A percentile compares a stretch with the other conserved stretches of the same genome.
These are phyloP conservation scores for Acrossocheilus fasciatus DNA, from an alignment of 2,797 vertebrate species.

Conservation along the genomic window DNA sequence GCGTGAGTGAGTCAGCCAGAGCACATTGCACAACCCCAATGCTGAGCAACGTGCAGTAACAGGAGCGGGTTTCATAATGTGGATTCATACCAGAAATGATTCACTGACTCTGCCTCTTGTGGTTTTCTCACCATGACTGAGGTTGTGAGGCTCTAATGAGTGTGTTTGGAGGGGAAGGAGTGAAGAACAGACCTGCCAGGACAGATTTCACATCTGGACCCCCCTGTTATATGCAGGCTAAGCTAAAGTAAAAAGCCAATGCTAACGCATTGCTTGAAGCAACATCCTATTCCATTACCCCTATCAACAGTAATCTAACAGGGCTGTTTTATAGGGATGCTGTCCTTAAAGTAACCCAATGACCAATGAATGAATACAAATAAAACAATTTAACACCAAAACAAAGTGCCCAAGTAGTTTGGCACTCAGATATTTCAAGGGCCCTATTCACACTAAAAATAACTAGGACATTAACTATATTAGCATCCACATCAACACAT, in stretches of 20 bases:
- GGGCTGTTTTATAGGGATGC: neutral
- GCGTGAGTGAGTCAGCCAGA: constrained; percentile 17
- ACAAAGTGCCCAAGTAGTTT: neutral
- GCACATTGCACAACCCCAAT: constrained; percentile 51
- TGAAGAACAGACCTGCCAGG: constrained; percentile 48
- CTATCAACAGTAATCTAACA: neutral
- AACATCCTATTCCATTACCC: neutral
- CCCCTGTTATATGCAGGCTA: neutral
- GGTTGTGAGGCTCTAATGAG: constrained; percentile 22
- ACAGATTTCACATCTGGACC: constrained; percentile 51
- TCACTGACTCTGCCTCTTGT: constrained; percentile 48
- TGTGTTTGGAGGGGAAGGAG: constrained; percentile 47
- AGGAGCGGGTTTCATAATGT: constrained; percentile 59
- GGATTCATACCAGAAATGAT: constrained; percentile 59
- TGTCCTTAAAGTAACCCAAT: neutral
- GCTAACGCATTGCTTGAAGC: constrained; percentile 6
- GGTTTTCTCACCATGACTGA: constrained; percentile 45
- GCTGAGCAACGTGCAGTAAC: constrained; percentile 52
- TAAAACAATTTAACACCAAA: neutral
- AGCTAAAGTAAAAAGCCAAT: constrained; percentile 6
- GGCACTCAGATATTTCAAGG: neutral
- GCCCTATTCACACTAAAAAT: neutral
- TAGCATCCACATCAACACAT: neutral
- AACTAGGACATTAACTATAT: neutral
- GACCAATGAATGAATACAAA: neutral